phyloP scores from a whole-genome alignment of 1,140 invertebrate genomes.

The Lasioglossum albipes region DNA sequence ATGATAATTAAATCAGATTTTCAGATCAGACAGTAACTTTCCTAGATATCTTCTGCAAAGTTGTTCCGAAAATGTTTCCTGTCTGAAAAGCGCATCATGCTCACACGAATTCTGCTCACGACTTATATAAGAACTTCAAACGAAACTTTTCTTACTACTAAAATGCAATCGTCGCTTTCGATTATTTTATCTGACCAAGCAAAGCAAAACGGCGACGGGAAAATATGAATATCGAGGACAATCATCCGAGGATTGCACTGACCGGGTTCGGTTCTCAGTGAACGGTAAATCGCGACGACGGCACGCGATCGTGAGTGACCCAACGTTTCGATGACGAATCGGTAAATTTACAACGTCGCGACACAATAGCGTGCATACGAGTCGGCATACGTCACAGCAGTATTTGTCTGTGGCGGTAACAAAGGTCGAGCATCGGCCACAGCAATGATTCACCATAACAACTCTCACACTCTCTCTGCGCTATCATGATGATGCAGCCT shows the following conservation, averaged over 20 bases:
- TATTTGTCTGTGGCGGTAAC: constrained; percentile 35
- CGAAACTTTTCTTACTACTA: too few species aligned
- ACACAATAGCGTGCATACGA: constrained; percentile 16
- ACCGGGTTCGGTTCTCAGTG: background rate
- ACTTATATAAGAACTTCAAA: too few species aligned
- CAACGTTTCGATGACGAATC: constrained; percentile 47
- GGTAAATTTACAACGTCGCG: constrained; percentile 32
- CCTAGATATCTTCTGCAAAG: too few species aligned
- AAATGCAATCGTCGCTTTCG: background rate
- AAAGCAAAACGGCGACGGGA: background rate
- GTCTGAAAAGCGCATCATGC: too few species aligned
- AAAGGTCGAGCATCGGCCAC: constrained; percentile 30
- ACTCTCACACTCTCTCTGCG: background rate
- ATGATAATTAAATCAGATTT: too few species aligned
- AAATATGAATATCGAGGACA: background rate
- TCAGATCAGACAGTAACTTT: too few species aligned
- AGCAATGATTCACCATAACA: constrained; percentile 37
- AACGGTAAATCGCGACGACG: background rate
- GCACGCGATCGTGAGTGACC: background rate
- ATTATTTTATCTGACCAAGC: background rate
- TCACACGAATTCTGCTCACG: too few species aligned
- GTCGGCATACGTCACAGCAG: constrained; percentile 25
- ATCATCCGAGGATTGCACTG: background rate
- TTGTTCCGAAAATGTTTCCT: too few species aligned
- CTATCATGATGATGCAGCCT: background rate